A percentile compares a stretch with the other conserved stretches of the same genome.
Evolutionary conservation across 2,113 vertebrate species (phyloP).

Genomic region (Todiramphus chloris): DNA sequence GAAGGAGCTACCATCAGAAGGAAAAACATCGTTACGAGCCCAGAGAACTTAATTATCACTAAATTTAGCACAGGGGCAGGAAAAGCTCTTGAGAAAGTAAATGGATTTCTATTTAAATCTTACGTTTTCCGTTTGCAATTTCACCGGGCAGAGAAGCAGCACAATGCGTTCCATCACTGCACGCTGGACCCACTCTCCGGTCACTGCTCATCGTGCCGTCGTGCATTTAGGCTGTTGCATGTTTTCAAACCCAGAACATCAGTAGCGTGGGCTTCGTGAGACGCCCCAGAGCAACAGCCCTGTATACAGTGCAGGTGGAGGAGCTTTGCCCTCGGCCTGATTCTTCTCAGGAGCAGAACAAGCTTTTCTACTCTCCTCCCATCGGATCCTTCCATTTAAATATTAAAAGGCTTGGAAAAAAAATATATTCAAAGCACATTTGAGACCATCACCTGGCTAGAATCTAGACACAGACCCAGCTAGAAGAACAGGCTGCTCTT

Average conservation of each 20-base stretch:
- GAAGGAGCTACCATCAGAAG: not conserved
- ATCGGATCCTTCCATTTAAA: not conserved
- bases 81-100: not conserved
- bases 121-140: constrained; percentile 20
- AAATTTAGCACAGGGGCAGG: constrained; percentile 24
- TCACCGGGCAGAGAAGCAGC: not conserved
- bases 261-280: not conserved
- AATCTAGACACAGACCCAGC: not conserved
- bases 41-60: constrained; percentile 13
- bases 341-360: not conserved
- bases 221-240: not conserved
- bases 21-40: not conserved
- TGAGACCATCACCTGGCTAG: not conserved
- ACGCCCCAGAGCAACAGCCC: not conserved
- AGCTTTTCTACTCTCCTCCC: not conserved
- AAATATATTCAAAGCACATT: not conserved
- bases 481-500: not conserved
- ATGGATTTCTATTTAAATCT: constrained; percentile 54
- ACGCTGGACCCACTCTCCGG: not conserved
- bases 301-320: not conserved
- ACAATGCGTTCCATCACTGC: not conserved
- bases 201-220: not conserved
- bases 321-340: not conserved
- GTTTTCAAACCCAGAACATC: not conserved
- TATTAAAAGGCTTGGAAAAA: not conserved